Percentiles rank a stretch among this genome's conserved stretches.
These are phyloP conservation scores for Tethya wilhelma DNA, from an alignment of 37 sponge, comb jelly and placozoan genomes.

Conservation along the genomic window DNA sequence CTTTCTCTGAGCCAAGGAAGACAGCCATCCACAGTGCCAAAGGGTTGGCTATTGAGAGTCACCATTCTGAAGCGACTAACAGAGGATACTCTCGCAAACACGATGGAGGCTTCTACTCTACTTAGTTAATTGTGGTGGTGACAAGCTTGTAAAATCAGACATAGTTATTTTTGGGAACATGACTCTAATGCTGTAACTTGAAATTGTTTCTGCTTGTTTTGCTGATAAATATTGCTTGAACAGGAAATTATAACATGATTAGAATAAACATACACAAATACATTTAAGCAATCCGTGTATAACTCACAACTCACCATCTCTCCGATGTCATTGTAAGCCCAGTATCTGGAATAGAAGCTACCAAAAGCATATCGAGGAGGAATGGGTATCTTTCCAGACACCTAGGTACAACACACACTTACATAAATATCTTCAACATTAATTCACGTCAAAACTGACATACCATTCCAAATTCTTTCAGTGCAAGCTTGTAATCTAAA, in stretches of 20 bases:
- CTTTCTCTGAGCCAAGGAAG: slow-evolving; percentile 43
- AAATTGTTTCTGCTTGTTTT: no score
- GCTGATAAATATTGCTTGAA: no score
- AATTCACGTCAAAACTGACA: background rate
- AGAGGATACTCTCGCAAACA: slow-evolving; percentile 96
- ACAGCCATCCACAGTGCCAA: slow-evolving; percentile 61
- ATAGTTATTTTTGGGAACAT: no score
- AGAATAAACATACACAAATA: no score
- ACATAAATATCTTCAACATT: background rate
- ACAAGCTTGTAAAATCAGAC: no score
- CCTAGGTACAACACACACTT: slow-evolving; percentile 1
- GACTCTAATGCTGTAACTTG: no score
- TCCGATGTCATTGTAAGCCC: slow-evolving; percentile 77
- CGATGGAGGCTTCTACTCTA: slow-evolving; percentile 97
- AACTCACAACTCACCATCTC: slow-evolving; percentile 41
- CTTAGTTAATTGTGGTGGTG: no score
- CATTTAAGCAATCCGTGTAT: no score
- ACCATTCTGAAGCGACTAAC: slow-evolving; percentile 94
- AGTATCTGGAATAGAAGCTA: slow-evolving; percentile 79
- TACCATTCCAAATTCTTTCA: slow-evolving; percentile 67
- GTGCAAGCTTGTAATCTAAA: slow-evolving; percentile 66
- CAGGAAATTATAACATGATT: no score
- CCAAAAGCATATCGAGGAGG: slow-evolving; percentile 84
- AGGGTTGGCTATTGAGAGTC: slow-evolving; percentile 92
- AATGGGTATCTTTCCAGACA: slow-evolving; percentile 66